Conservation (phyloP, 2,888 invertebrate species). For the Catocala sponsa region DNA sequence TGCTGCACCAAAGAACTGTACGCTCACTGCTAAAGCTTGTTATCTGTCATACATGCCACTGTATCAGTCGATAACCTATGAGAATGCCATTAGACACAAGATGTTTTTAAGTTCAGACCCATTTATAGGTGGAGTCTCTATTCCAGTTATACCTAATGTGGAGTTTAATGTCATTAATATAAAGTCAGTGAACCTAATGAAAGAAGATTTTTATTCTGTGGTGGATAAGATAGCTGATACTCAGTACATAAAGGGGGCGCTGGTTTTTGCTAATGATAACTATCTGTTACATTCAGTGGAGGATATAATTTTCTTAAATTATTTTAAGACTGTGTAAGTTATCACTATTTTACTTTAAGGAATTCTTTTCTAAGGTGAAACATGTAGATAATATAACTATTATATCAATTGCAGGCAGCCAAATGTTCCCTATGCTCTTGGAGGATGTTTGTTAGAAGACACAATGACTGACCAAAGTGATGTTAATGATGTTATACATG, state of each 20-base stretch:
- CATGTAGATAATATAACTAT: background rate
- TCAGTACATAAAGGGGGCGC: conserved; percentile 71
- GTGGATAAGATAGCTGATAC: conserved; percentile 64
- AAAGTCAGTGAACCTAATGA: conserved; percentile 57
- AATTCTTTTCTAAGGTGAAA: no score
- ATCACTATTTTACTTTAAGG: background rate
- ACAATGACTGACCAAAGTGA: conserved; percentile 65
- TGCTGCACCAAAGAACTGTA: conserved; percentile 72
- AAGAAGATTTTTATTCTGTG: conserved; percentile 62
- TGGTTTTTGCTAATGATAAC: conserved; percentile 81
- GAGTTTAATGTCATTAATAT: conserved; percentile 73
- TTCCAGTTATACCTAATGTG: conserved; percentile 78
- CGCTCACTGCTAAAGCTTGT: conserved; percentile 69
- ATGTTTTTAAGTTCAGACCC: conserved; percentile 54
- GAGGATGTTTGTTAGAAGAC: conserved; percentile 82
- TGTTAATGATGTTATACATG: conserved; percentile 64
- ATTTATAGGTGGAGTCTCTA: conserved; percentile 74
- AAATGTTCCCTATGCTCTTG: conserved; percentile 78
- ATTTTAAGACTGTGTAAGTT: conserved; percentile 78
- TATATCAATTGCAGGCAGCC: conserved; percentile 73
- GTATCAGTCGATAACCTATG: conserved; percentile 63
- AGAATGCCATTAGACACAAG: conserved; percentile 58
- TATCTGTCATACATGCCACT: conserved; percentile 73
- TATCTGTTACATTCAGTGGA: conserved; percentile 73
- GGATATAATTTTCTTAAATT: conserved; percentile 75